phyloP scores from a whole-genome alignment of 1,140 invertebrate genomes.

The Drosophila ercepeae region DNA sequence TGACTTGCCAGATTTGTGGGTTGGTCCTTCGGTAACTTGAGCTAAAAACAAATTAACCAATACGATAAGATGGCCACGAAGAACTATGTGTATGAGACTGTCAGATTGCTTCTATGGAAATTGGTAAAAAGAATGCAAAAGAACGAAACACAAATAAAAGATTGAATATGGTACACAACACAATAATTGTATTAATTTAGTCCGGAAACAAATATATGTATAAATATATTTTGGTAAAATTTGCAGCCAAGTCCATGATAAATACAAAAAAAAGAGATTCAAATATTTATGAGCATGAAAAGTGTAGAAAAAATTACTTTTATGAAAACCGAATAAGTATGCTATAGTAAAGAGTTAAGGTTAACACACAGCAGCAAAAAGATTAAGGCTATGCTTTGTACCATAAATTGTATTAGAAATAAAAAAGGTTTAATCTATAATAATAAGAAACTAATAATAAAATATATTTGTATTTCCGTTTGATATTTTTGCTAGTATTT shows the following conservation, averaged over 20 bases:
- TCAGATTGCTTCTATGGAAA: slow-evolving; percentile 18
- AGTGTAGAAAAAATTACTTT: neutral
- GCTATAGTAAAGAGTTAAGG: slow-evolving; percentile 15
- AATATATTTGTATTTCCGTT: slow-evolving; percentile 14
- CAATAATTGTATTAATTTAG: slow-evolving; percentile 49
- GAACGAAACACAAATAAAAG: slow-evolving; percentile 16
- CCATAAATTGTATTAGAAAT: slow-evolving; percentile 1
- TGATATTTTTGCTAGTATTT: slow-evolving; percentile 40
- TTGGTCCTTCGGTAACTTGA: slow-evolving; percentile 3
- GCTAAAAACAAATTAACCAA: slow-evolving; percentile 17
- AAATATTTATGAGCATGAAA: slow-evolving; percentile 8
- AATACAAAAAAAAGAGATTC: neutral
- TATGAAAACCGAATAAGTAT: slow-evolving; percentile 15
- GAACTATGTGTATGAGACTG: slow-evolving; percentile 63
- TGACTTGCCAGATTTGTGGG: slow-evolving; percentile 50
- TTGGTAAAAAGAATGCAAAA: slow-evolving; percentile 2
- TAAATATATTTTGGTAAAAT: slow-evolving; percentile 59
- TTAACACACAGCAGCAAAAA: slow-evolving; percentile 6
- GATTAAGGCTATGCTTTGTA: slow-evolving; percentile 21
- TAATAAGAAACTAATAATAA: neutral
- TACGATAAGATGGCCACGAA: neutral
- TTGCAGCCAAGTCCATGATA: slow-evolving; percentile 19
- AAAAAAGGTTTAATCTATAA: neutral
- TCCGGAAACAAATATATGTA: slow-evolving; percentile 1
- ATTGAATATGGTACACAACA: slow-evolving; percentile 26